phyloP scores from a whole-genome alignment of 1,140 invertebrate species.

The Euura lappo region DNA sequence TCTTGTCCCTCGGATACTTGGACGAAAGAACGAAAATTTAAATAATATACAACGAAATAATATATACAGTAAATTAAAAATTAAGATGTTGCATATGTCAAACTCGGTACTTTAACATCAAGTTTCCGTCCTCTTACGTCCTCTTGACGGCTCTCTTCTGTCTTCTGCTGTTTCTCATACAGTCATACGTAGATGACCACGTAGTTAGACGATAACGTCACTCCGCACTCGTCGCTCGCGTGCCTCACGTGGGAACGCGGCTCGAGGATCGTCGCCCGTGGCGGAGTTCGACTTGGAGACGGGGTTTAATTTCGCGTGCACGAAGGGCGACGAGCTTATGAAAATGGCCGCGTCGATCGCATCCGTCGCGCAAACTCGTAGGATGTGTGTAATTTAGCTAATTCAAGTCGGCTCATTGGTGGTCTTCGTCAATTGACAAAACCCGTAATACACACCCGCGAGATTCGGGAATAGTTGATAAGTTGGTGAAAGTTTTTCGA shows the following conservation, averaged over 20 bases:
- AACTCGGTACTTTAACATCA: background rate
- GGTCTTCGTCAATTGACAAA: background rate
- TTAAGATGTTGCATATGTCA: background rate
- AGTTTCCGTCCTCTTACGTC: no score
- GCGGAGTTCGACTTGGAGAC: no score
- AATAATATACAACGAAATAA: background rate
- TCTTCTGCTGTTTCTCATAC: no score
- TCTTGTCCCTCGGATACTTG: background rate
- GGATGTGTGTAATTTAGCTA: background rate
- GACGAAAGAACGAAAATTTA: background rate
- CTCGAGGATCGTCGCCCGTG: no score
- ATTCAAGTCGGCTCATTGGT: background rate
- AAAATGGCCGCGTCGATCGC: background rate
- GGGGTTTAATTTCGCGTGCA: no score
- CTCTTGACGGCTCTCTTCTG: no score
- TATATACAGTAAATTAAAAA: background rate
- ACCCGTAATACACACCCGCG: background rate
- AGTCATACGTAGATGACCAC: no score
- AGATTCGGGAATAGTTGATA: background rate
- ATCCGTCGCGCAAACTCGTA: background rate
- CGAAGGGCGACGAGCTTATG: no score
- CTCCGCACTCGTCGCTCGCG: no score
- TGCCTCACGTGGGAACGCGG: no score
- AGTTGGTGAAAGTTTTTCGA: background rate
- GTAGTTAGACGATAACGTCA: no score